These are phyloP conservation scores for Limosa lapponica DNA, from an alignment of 2,797 vertebrate genomes.

Conservation along the genomic window DNA sequence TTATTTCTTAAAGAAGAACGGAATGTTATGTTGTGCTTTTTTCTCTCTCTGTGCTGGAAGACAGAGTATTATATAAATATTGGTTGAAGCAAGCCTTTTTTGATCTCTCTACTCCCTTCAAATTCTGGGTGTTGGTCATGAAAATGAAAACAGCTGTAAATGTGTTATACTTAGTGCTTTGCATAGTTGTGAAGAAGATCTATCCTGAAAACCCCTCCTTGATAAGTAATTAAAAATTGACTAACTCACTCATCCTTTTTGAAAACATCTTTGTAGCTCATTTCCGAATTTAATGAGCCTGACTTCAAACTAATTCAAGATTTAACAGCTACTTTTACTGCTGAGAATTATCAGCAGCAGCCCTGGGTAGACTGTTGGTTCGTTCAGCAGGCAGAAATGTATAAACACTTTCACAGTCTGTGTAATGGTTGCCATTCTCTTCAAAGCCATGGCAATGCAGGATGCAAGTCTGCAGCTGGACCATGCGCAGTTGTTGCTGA, in stretches of 20 bases:
- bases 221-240: slow-evolving; percentile 43
- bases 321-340: not conserved
- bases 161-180: not conserved
- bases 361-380: not conserved
- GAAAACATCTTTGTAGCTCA: slow-evolving; percentile 15
- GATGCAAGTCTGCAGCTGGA: not conserved
- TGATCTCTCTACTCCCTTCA: not conserved
- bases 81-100: not conserved
- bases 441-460: not conserved
- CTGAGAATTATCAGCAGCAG: not conserved
- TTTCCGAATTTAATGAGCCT: slow-evolving; percentile 6
- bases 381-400: not conserved
- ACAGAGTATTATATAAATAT: not conserved
- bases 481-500: not conserved
- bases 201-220: not conserved
- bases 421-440: not conserved
- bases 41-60: not conserved
- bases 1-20: slow-evolving; percentile 3
- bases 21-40: not conserved
- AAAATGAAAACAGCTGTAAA: not conserved
- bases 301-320: slow-evolving; percentile 14
- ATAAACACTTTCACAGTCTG: not conserved
- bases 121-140: not conserved
- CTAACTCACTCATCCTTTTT: not conserved
- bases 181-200: not conserved